These are phyloP conservation scores for Ormyrus nitidulus DNA, from an alignment of 2,888 invertebrate genomes.

Conservation along the genomic window DNA sequence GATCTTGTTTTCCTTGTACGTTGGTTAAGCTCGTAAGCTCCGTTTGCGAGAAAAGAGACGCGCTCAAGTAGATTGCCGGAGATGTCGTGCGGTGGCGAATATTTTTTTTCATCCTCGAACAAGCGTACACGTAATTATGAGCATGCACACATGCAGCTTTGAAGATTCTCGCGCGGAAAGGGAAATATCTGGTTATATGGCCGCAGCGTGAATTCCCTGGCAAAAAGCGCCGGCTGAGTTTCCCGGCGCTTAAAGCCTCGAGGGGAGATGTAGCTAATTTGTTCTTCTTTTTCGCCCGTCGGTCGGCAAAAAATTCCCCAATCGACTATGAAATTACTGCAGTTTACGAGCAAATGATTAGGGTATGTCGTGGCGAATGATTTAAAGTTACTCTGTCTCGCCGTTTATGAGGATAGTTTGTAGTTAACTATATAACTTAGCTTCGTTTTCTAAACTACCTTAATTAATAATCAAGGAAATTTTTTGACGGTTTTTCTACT, in stretches of 20 bases:
- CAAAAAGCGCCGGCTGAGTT: conserved; percentile 35
- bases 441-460: too few relatives aligned
- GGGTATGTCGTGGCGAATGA: not conserved
- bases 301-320: not conserved
- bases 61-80: conserved; percentile 28
- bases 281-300: conserved; percentile 1
- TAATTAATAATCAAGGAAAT: too few relatives aligned
- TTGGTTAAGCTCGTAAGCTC: not conserved
- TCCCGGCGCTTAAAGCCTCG: not conserved
- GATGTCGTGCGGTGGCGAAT: conserved; percentile 26
- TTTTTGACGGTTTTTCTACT: too few relatives aligned
- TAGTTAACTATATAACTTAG: not conserved
- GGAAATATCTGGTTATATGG: conserved; percentile 42
- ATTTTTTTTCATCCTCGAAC: not conserved
- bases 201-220: conserved; percentile 28
- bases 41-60: not conserved
- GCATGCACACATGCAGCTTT: not conserved
- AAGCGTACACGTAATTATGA: not conserved
- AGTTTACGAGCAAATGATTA: conserved; percentile 42
- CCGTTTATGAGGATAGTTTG: not conserved
- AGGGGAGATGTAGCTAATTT: conserved; percentile 30
- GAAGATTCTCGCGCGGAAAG: not conserved
- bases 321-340: conserved; percentile 30
- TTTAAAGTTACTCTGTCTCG: not conserved
- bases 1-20: not conserved